phyloP scores from a whole-genome alignment of 2,797 vertebrate genomes.

The Scolopax rusticola region DNA sequence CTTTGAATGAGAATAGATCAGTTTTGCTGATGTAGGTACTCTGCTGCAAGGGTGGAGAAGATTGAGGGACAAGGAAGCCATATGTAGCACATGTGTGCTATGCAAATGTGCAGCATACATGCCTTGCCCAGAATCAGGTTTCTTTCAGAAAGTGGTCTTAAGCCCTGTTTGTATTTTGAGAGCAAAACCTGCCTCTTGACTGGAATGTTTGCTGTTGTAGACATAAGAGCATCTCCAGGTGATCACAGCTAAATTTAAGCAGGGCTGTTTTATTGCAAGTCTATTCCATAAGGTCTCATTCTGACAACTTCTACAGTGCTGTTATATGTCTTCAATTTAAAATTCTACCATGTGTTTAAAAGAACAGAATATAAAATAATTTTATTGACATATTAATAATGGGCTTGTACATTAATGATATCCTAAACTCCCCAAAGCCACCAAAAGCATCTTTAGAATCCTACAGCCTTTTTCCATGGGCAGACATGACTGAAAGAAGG shows the following conservation, averaged over 20 bases:
- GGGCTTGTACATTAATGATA: background rate
- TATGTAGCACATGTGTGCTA: rapidly evolving
- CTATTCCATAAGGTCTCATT: background rate
- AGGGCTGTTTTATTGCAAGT: background rate
- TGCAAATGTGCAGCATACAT: background rate
- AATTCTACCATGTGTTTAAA: background rate
- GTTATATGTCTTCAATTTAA: background rate
- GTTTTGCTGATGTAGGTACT: background rate
- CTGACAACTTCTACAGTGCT: background rate
- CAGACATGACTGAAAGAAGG: background rate
- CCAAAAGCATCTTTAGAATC: background rate
- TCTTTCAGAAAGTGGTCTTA: background rate
- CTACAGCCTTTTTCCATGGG: background rate
- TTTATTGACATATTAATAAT: background rate
- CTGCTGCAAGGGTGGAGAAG: background rate
- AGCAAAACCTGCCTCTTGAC: background rate
- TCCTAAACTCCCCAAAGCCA: background rate
- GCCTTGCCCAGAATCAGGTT: background rate
- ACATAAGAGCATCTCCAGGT: background rate
- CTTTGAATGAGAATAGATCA: background rate
- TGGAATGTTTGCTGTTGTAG: background rate
- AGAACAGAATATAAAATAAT: background rate
- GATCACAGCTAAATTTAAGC: background rate
- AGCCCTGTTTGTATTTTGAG: background rate
- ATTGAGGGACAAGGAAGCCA: background rate